A percentile compares a stretch with the other conserved stretches of the same genome.
These are phyloP conservation scores for Aproaerema taeniolella DNA, from an alignment of 2,888 invertebrate genomes.

Conservation along the genomic window DNA sequence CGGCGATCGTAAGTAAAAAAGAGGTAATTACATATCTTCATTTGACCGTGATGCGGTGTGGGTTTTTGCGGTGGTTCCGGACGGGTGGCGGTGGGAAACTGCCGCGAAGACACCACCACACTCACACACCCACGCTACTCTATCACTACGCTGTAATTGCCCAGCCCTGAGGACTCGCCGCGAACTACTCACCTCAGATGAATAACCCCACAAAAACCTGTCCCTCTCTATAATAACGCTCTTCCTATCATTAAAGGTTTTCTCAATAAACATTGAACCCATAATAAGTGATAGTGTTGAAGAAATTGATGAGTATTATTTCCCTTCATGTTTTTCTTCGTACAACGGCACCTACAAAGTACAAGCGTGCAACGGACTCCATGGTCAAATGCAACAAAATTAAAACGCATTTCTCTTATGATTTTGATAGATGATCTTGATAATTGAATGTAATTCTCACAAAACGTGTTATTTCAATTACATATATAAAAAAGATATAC, in stretches of 20 bases:
- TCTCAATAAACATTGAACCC: too few relatives aligned
- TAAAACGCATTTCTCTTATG: too few relatives aligned
- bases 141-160: conserved; percentile 26
- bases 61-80: conserved; percentile 58
- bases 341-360: too few relatives aligned
- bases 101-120: conserved; percentile 31
- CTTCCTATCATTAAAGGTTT: conserved; percentile 2
- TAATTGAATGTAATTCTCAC: too few relatives aligned
- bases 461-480: too few relatives aligned
- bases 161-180: conserved; percentile 21
- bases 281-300: too few relatives aligned
- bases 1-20: conserved; percentile 54
- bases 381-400: too few relatives aligned
- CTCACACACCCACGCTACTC: not conserved
- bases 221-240: conserved; percentile 6
- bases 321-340: too few relatives aligned
- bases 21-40: conserved; percentile 71
- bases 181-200: conserved; percentile 8
- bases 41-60: conserved; percentile 65
- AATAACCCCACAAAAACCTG: conserved; percentile 7
- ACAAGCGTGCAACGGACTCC: too few relatives aligned
- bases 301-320: too few relatives aligned
- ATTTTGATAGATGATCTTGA: too few relatives aligned
- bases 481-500: too few relatives aligned
- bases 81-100: conserved; percentile 49